Base-by-base conservation (phyloP, 2,888 invertebrate genomes). In the Sturmia bella region DNA sequence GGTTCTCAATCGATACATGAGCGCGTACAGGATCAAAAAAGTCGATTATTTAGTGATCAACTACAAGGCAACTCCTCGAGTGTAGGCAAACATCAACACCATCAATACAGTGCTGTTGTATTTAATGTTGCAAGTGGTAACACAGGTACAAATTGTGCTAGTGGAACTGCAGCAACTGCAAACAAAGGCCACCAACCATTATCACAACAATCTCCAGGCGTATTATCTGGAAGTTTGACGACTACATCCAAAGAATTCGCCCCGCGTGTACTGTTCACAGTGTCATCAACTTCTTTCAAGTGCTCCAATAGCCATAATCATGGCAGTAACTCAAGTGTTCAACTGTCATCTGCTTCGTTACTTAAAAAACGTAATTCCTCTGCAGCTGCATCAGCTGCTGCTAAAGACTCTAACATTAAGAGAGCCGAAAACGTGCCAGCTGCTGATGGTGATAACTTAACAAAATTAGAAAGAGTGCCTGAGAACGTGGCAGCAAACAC, bases 11-110 rank as follows among this genome's bases (percentile, higher is more conserved):
- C 92, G 0, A 93, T 94, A 56, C 92, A 94, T 37, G 94, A 95
- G 39, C 92, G 94, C 84, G 94, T 95, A 86, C 95, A 95, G 86
- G 95, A 96, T 85, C 96, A 96, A 87, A 93, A 94, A 78, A 88
- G 87, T 85, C 87, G 88, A n/a, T 85, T 88, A 12, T 88, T 88
- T 68, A 87, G 84, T 80, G 86, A 87, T 50, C 76, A 39, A 17
- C 54, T 59, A 52, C 63, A 75, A 56, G 12, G n/a, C 13, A 50
- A 77, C 15, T 80, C 85, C 48, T 78, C 85, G 19, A 84, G 68
- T 59, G 32, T 63, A 1, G 78, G 74, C 39, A 83, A 80, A 39
- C 74, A 54, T n/a, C 61, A 80, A 17, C 76, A 76, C 21, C 74
- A 76, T 5, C 73, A 73, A 48, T 84, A 70, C 52, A 81, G 74